These are phyloP conservation scores for Guaruba guarouba DNA, from an alignment of 2,113 vertebrate genomes.

Conservation along the genomic window DNA sequence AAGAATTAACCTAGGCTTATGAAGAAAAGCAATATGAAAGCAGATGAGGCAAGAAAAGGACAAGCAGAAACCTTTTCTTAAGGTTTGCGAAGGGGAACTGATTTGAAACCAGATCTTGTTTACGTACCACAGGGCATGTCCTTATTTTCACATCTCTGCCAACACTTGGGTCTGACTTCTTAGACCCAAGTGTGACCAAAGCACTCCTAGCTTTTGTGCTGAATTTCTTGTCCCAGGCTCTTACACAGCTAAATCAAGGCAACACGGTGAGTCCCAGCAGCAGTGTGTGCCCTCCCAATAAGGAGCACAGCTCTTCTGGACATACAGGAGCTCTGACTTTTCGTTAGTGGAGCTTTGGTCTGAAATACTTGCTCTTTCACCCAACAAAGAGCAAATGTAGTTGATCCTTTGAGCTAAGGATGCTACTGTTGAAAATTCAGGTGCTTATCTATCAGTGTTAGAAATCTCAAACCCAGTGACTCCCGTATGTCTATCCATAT, in stretches of 20 bases:
- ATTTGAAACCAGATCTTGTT: not conserved
- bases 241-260: not conserved
- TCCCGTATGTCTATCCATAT: slow-evolving; percentile 40
- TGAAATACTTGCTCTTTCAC: not conserved
- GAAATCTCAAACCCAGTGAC: not conserved
- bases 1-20: not conserved
- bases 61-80: not conserved
- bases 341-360: not conserved
- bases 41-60: not conserved
- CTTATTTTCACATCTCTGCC: not conserved
- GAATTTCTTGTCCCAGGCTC: not conserved
- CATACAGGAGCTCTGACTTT: not conserved
- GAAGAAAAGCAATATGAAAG: not conserved
- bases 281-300: not conserved
- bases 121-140: not conserved
- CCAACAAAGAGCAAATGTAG: not conserved
- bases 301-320: not conserved
- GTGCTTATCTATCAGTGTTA: not conserved
- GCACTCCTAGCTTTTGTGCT: not conserved
- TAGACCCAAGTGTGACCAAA: not conserved
- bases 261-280: not conserved
- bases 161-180: not conserved
- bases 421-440: not conserved
- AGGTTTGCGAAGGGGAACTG: not conserved
- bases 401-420: not conserved